Base-by-base conservation (phyloP, 2,113 vertebrate genomes). In the Ceyx margarethae region DNA sequence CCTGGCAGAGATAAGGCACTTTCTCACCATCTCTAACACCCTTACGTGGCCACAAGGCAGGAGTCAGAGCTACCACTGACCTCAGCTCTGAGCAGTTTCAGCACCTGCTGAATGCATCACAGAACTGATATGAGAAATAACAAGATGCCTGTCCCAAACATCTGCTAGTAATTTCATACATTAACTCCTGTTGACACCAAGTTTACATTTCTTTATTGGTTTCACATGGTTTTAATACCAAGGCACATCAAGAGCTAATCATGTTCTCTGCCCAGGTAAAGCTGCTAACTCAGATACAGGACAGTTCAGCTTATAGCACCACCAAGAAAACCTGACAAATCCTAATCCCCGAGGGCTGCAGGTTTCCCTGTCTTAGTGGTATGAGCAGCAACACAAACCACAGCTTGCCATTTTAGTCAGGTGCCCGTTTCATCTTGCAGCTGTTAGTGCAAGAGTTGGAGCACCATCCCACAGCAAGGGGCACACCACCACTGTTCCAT, bases 321-420 rank as follows among this genome's bases (percentile, higher is more conserved):
- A 66, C 25, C 33, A 65, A 26, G 33, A 79, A 73, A 72, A 92
- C n/a, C 2, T 20, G n/a, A 64, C 18, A 85, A 92, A 92, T 12
- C 5, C 42, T 53, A 35, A 81, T 40, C n/a, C 84, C 54, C 42
- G 69, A 69, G 50, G 54, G 31, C 19, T 46, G 33, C n/a, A 53
- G 61, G n/a, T 45, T 81, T 60, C 43, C 26, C 20, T 0, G 0
- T 29, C 26, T 58, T 17, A 17, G 29, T 1, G 1, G 53, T 29
- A 62, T 1, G 8, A 61, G 15, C 42, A 48, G 21, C 6, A 8
- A 74, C 20, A 90, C 10, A 86, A 90, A 93, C 11, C 4, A 15
- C 18, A 85, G 75, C 25, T 76, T 50, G 28, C 29, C 28, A 21
- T 74, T 91, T 85, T 64, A 29, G 83, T 66, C 54, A 66, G 21